phyloP scores from a whole-genome alignment of 2,888 invertebrate genomes.

The Lasioglossum lativentre region DNA sequence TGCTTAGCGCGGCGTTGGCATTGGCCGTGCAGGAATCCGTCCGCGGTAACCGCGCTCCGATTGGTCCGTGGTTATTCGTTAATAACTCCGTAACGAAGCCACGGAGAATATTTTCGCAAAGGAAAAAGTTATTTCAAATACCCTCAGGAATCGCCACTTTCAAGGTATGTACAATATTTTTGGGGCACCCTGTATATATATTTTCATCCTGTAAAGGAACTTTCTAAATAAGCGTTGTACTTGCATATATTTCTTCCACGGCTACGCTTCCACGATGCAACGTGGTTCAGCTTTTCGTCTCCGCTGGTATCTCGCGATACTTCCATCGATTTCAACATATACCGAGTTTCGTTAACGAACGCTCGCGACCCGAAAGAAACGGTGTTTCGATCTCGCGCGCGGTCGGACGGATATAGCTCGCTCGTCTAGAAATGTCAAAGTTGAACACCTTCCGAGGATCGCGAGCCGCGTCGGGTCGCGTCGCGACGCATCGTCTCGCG shows the following conservation, averaged over 20 bases:
- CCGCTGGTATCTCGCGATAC: background rate
- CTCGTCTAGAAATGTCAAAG: slow-evolving; percentile 50
- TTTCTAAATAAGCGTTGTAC: too few species aligned
- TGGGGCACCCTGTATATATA: too few species aligned
- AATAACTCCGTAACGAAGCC: too few species aligned
- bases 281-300: background rate
- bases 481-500: background rate
- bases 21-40: too few species aligned
- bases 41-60: too few species aligned
- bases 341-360: background rate
- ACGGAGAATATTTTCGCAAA: too few species aligned
- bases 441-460: slow-evolving; percentile 10
- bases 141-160: too few species aligned
- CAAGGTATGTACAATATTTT: too few species aligned
- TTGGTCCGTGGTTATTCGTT: too few species aligned
- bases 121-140: too few species aligned
- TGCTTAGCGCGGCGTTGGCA: too few species aligned
- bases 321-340: background rate
- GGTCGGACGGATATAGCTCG: slow-evolving; percentile 4
- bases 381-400: background rate
- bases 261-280: background rate
- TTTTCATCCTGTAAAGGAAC: too few species aligned
- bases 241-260: background rate
- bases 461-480: background rate
- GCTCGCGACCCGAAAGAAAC: background rate